Conservation (phyloP, 2,113 vertebrate species). For the Nettapus auritus region DNA sequence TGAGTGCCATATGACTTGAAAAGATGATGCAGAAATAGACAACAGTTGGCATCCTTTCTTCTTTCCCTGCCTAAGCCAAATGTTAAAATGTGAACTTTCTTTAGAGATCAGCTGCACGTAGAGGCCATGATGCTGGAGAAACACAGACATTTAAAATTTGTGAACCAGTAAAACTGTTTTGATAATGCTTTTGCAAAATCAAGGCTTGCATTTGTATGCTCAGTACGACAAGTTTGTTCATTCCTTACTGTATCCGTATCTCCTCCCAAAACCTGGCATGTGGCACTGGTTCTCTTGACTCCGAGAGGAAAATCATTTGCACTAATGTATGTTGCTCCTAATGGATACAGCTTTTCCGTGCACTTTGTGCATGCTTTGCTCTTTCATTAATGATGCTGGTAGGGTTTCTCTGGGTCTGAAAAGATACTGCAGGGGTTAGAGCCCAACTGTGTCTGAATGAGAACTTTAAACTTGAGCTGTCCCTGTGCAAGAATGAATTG, state of each 20-base stretch:
- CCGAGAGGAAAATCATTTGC: neutral
- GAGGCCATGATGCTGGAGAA: neutral
- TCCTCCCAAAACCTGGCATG: neutral
- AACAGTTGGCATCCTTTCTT: neutral
- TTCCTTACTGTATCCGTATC: neutral
- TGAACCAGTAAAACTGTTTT: neutral
- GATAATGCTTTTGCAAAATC: neutral
- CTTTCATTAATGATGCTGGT: neutral
- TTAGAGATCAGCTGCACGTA: neutral
- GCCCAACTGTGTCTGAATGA: conserved; percentile 15
- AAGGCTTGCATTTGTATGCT: neutral
- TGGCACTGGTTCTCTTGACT: neutral
- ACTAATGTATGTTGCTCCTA: neutral
- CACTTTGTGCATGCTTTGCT: neutral
- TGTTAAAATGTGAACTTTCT: conserved; percentile 26
- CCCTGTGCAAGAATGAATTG: conserved; percentile 36
- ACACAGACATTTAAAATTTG: neutral
- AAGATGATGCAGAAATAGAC: neutral
- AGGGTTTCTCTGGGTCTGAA: conserved; percentile 24
- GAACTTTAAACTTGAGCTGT: conserved; percentile 46
- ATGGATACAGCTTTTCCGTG: conserved; percentile 9
- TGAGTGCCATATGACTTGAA: neutral
- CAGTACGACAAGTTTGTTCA: neutral
- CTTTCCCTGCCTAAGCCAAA: neutral
- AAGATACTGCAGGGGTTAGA: conserved; percentile 13